A percentile compares a stretch with the other conserved stretches of the same genome.
Evolutionary conservation across 2,888 invertebrate genomes (phyloP).

Genomic region (Lasioglossum villosulum): DNA sequence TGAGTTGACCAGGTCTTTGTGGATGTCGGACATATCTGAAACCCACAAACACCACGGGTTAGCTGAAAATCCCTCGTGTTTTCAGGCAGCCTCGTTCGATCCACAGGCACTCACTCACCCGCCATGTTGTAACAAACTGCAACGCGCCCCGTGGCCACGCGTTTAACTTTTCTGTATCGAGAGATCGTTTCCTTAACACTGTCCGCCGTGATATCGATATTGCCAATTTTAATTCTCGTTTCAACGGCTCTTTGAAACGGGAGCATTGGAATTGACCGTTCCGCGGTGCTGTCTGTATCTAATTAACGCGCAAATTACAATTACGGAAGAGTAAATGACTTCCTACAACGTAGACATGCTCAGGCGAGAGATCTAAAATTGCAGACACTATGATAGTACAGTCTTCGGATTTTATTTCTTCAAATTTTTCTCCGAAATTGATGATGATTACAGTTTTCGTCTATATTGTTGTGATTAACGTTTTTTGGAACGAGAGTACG

Average conservation of each 20-base stretch:
- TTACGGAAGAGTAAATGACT: not conserved
- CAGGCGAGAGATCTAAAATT: not conserved
- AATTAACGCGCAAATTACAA: not conserved
- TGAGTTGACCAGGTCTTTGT: slow-evolving; percentile 79
- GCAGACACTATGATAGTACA: too few species aligned
- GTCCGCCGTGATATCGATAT: slow-evolving; percentile 53
- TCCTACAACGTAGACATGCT: not conserved
- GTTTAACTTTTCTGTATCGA: slow-evolving; percentile 62
- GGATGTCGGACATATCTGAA: slow-evolving; percentile 83
- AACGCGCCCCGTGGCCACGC: slow-evolving; percentile 77
- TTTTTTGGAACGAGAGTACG: slow-evolving; percentile 12
- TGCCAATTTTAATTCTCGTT: slow-evolving; percentile 35
- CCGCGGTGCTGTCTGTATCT: not conserved
- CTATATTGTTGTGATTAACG: slow-evolving; percentile 10
- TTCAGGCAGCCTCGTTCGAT: slow-evolving; percentile 79
- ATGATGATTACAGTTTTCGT: slow-evolving; percentile 19
- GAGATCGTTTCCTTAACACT: slow-evolving; percentile 45
- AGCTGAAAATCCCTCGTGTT: slow-evolving; percentile 82
- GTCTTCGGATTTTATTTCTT: slow-evolving; percentile 24
- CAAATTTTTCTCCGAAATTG: slow-evolving; percentile 1
- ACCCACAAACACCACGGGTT: slow-evolving; percentile 83
- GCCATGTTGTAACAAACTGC: slow-evolving; percentile 84
- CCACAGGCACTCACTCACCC: slow-evolving; percentile 84
- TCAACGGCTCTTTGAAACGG: slow-evolving; percentile 20
- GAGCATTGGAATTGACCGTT: not conserved